A percentile compares a stretch with the other conserved stretches of the same genome.
Evolutionary conservation across 2,888 invertebrate genomes (phyloP).

Genomic region (Trissoscelio sp.): DNA sequence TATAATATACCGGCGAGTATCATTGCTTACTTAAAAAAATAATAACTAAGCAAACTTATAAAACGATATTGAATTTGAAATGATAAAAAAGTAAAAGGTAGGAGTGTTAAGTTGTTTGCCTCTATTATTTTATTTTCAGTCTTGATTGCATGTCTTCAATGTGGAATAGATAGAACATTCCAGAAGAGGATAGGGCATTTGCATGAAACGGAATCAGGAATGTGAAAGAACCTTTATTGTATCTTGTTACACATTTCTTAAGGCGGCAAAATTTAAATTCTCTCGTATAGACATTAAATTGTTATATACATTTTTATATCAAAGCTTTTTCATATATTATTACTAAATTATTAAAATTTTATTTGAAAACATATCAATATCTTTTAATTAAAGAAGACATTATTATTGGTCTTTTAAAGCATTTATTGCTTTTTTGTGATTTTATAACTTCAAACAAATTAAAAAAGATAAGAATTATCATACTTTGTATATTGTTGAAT

Average conservation of each 20-base stretch:
- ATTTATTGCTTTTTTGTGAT: no score
- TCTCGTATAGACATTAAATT: no score
- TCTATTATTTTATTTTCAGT: conserved; percentile 16
- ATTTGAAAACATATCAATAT: no score
- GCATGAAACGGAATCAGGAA: background rate
- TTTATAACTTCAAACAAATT: no score
- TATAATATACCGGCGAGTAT: conserved; percentile 26
- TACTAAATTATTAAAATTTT: no score
- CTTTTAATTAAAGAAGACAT: no score
- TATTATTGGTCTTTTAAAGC: no score
- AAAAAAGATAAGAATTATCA: no score
- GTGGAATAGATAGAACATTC: conserved; percentile 15
- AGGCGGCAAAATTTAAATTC: conserved; percentile 25
- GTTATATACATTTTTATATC: no score
- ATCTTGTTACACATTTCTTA: conserved; percentile 15
- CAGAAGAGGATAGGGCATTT: conserved; percentile 15
- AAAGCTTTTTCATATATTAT: no score
- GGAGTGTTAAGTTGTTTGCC: background rate
- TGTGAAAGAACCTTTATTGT: conserved; percentile 38
- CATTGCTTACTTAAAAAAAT: conserved; percentile 20
- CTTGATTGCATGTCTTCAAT: conserved; percentile 13
- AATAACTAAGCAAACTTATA: conserved; percentile 13
- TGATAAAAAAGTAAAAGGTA: conserved; percentile 5
- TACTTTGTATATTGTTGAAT: no score
- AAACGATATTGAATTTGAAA: conserved; percentile 2